A percentile compares a stretch with the other conserved stretches of the same genome.
Evolutionary conservation across 2,888 invertebrate genomes (phyloP).

Genomic region (Drosophila tanythrix): DNA sequence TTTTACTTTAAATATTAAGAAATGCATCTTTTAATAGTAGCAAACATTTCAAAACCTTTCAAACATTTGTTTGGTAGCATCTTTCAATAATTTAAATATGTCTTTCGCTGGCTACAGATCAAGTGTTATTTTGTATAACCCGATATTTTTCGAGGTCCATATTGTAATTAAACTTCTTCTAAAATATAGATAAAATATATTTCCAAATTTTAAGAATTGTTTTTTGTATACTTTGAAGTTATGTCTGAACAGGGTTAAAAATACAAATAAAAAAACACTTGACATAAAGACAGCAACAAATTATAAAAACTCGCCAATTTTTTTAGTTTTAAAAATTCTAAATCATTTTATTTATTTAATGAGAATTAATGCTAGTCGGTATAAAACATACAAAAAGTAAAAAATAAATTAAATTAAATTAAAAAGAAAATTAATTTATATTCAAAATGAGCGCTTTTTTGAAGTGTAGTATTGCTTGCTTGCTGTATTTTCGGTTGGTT

Average conservation of each 20-base stretch:
- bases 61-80: too few species aligned
- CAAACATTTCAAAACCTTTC: too few species aligned
- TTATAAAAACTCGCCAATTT: background rate
- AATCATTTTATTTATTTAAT: background rate
- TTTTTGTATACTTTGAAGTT: background rate
- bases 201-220: background rate
- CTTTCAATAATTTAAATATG: too few species aligned
- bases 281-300: background rate
- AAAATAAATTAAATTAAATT: background rate
- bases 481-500: slow-evolving; percentile 40
- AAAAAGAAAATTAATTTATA: background rate
- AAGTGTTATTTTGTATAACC: too few species aligned
- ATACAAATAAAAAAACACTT: too few species aligned
- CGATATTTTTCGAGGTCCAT: too few species aligned
- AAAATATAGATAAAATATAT: background rate
- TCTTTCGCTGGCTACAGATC: too few species aligned
- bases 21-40: too few species aligned
- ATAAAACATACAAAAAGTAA: background rate
- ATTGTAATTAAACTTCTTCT: background rate
- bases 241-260: background rate
- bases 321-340: background rate
- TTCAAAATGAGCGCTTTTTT: background rate
- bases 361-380: background rate
- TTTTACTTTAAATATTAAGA: too few species aligned
- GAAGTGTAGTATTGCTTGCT: slow-evolving; percentile 23